Evolutionary conservation across 2,113 vertebrate species (phyloP), one percentile per base, ranked within the genome.

Genomic region (Columba janthina): DNA sequence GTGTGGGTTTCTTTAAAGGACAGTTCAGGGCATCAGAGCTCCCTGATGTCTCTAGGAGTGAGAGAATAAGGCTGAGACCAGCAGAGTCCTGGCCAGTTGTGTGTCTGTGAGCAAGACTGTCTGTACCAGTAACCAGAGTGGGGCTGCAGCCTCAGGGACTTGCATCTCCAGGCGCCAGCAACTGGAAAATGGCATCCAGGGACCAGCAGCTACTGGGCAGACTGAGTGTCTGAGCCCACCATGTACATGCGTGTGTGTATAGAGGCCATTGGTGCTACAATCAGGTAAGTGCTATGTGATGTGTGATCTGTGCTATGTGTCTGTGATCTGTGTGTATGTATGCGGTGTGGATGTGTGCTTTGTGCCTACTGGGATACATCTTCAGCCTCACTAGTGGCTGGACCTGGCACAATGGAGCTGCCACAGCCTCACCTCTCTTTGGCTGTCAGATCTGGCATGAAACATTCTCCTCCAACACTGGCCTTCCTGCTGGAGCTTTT

Each of bases 241-340:
- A 5, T 2, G 4, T 10, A 7, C 1, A 2, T 5, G n/a, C 5
- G 5, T 6, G 17, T 4, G 2, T 8, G 3, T 12, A 10, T 25
- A 38, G 28, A 29, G 28, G 28, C 51, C 8, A 0, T 4, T 56
- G 31, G 31, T 34, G 29, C 40, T 14, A 2, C 4, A 31, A 50
- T 50, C 10, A 6, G 13, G 9, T 17, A 48, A 69, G 28, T 22
- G 20, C 10, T 26, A 9, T 11, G n/a, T 34, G 42, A 36, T 36
- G 36, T 36, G 36, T 36, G 36, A 36, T 36, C 36, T 36, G 36
- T 36, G 36, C 36, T 36, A 36, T 26, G 32, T 13, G 11, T 7
- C 66, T 34, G 36, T 17, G 15, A 50, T 25, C 21, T 25, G 26
- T 10, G 24, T 1, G 4, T 22, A 25, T 1, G 14, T 24, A 15